Percentiles rank a stretch among this genome's conserved stretches.
Evolutionary conservation across 2,113 vertebrate species (phyloP).

Genomic region (Stercorarius parasiticus): DNA sequence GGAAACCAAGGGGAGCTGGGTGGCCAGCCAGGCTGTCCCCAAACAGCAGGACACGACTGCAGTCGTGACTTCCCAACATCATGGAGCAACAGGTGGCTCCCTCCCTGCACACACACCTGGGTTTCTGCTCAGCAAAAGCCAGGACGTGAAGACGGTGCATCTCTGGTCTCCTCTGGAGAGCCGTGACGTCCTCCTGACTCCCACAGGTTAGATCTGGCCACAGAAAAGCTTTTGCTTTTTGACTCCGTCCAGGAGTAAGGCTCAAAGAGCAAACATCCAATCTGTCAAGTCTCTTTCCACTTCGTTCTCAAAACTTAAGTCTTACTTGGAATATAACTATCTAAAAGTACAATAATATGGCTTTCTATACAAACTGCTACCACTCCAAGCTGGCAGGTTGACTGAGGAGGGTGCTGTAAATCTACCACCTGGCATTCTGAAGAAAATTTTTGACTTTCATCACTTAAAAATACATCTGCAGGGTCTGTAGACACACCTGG

Average conservation of each 20-base stretch:
- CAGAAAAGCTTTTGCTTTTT: not conserved
- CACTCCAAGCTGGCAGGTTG: not conserved
- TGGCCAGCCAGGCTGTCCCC: not conserved
- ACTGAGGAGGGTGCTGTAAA: not conserved
- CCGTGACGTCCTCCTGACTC: fast-evolving
- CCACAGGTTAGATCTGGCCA: not conserved
- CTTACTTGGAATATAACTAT: not conserved
- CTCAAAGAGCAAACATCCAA: not conserved
- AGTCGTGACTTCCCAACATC: not conserved
- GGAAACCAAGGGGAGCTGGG: not conserved
- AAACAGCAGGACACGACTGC: not conserved
- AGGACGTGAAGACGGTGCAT: fast-evolving
- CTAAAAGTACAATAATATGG: not conserved
- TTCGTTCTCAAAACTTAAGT: not conserved
- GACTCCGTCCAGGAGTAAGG: not conserved
- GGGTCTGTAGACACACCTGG: not conserved
- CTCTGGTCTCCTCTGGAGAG: not conserved
- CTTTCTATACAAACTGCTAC: not conserved
- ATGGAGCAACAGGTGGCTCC: fast-evolving
- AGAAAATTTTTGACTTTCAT: not conserved
- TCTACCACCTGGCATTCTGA: not conserved
- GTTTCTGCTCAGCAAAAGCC: not conserved
- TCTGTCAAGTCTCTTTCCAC: not conserved
- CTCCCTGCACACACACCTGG: not conserved
- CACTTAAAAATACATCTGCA: not conserved